Conservation (phyloP, 2,113 vertebrate genomes). For the Macroglossus sobrinus region DNA sequence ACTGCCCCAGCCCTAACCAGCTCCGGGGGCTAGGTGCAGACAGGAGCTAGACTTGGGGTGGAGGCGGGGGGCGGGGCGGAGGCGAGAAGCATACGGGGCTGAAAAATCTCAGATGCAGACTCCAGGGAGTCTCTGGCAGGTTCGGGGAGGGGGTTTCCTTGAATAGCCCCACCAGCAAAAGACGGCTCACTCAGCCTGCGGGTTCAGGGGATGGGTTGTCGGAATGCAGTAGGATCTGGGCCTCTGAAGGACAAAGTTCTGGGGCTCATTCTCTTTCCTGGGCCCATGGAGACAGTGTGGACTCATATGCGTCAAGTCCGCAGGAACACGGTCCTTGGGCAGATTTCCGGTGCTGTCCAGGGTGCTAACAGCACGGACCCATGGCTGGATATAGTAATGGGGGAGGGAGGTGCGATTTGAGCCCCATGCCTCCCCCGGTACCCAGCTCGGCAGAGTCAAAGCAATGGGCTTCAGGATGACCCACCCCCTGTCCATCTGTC, state of each 20-base stretch:
- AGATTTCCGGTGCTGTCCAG: constrained; percentile 36
- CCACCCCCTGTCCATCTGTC: constrained; percentile 44
- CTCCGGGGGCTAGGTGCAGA: not conserved
- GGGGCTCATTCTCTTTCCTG: not conserved
- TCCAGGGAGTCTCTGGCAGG: not conserved
- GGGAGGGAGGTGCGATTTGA: not conserved
- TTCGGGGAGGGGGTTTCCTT: not conserved
- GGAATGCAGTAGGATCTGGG: not conserved
- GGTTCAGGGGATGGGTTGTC: not conserved
- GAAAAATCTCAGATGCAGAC: not conserved
- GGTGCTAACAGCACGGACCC: not conserved
- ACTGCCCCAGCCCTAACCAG: not conserved
- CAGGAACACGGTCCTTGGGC: not conserved
- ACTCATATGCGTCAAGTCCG: not conserved
- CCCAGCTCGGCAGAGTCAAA: not conserved
- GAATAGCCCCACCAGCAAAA: not conserved
- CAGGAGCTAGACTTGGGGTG: not conserved
- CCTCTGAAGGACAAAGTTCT: constrained; percentile 41
- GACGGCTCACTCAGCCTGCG: not conserved
- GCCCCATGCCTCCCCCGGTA: not conserved
- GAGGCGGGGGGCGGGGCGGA: no score
- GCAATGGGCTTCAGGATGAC: not conserved
- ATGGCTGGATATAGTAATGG: not conserved
- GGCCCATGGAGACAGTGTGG: not conserved
- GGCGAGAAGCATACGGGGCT: not conserved